A percentile compares a stretch with the other conserved stretches of the same genome.
Conservation (phyloP, 2,797 vertebrate genomes). For the Enteromius paludinosus region DNA sequence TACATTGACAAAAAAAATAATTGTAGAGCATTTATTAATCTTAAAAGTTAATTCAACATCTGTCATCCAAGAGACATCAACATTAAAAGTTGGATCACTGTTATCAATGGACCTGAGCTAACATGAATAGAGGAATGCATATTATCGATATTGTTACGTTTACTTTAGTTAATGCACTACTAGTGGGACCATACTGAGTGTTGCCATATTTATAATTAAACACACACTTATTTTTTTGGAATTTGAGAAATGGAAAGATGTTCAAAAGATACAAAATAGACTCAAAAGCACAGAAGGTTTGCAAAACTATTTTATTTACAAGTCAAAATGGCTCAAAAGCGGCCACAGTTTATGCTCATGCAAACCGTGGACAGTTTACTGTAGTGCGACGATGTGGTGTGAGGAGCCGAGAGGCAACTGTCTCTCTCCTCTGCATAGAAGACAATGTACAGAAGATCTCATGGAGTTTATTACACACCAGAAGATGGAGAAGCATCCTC, state of each 20-base stretch:
- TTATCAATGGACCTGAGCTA: background rate
- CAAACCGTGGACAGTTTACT: conserved; percentile 64
- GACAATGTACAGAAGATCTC: conserved; percentile 31
- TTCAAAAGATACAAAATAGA: background rate
- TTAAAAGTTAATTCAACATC: background rate
- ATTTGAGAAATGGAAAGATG: background rate
- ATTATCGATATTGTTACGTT: background rate
- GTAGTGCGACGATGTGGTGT: conserved; percentile 38
- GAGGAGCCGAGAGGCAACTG: conserved; percentile 12
- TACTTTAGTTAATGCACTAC: background rate
- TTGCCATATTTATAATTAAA: background rate
- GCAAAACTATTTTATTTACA: conserved; percentile 99
- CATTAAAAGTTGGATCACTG: background rate
- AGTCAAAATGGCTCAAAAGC: conserved; percentile 97
- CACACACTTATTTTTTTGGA: background rate
- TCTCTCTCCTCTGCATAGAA: conserved; percentile 39
- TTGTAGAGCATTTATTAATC: background rate
- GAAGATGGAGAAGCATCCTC: conserved; percentile 11
- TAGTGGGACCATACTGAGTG: background rate
- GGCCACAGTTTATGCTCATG: conserved; percentile 93
- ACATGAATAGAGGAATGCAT: background rate
- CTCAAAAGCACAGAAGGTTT: conserved; percentile 82
- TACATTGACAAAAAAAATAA: background rate
- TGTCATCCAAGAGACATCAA: background rate
- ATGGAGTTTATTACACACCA: conserved; percentile 24